Conservation (phyloP, 2,797 vertebrate genomes). For the Myoxocephalus aenaeus region DNA sequence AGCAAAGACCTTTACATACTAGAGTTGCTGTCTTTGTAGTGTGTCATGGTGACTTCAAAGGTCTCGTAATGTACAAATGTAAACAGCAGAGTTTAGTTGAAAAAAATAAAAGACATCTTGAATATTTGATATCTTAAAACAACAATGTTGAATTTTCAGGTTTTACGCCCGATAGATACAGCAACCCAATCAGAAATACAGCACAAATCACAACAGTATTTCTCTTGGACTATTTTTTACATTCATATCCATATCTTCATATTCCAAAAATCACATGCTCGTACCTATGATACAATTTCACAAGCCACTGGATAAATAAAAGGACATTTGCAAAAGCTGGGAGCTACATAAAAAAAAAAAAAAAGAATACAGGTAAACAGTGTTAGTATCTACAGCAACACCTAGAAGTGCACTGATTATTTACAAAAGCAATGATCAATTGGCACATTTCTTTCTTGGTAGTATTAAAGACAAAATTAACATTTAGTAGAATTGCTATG, state of each 20-base stretch:
- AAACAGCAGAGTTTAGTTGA: slow-evolving; percentile 2
- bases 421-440: slow-evolving; percentile 42
- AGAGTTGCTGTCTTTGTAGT: neutral
- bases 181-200: slow-evolving; percentile 34
- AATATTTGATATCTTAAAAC: slow-evolving; percentile 26
- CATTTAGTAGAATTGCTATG: slow-evolving; percentile 72
- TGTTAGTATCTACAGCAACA: slow-evolving; percentile 45
- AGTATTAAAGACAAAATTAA: slow-evolving; percentile 29
- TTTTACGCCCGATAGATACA: slow-evolving; percentile 19
- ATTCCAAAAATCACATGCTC: slow-evolving; percentile 37
- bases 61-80: slow-evolving; percentile 21
- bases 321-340: slow-evolving; percentile 61
- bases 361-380: slow-evolving; percentile 45
- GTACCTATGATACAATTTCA: slow-evolving; percentile 62
- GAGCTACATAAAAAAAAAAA: slow-evolving; percentile 70
- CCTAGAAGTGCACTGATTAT: slow-evolving; percentile 48
- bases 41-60: neutral
- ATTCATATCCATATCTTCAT: slow-evolving; percentile 38
- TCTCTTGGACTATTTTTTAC: slow-evolving; percentile 28
- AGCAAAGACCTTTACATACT: neutral
- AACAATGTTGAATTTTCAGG: neutral
- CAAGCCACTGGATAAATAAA: slow-evolving; percentile 52
- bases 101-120: slow-evolving; percentile 12
- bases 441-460: slow-evolving; percentile 53
- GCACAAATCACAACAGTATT: slow-evolving; percentile 41